Percentiles rank a stretch among this genome's conserved stretches.
These are phyloP conservation scores for Lasioglossum malachurum DNA, from an alignment of 2,888 invertebrate species.

Conservation along the genomic window DNA sequence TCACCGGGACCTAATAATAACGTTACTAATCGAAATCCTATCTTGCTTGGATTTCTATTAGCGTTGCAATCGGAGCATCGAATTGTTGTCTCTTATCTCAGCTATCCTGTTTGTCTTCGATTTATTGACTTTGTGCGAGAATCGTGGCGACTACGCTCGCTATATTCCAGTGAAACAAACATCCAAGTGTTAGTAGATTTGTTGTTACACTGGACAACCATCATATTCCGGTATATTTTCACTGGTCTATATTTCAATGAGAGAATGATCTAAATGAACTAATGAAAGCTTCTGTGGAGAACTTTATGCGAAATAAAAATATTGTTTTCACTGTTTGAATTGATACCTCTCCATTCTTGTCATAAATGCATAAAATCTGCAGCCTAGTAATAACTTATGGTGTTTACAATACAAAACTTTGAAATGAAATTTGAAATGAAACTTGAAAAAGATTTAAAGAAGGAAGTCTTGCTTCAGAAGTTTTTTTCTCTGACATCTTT, in stretches of 20 bases:
- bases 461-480: no score
- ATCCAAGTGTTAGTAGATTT: background rate
- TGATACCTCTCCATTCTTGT: no score
- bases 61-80: slow-evolving; percentile 3
- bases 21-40: slow-evolving; percentile 51
- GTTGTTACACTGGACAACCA: background rate
- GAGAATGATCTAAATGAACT: no score
- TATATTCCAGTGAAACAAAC: background rate
- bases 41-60: slow-evolving; percentile 52
- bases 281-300: no score
- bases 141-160: background rate
- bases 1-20: slow-evolving; percentile 48
- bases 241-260: background rate
- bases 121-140: background rate
- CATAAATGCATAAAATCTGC: no score
- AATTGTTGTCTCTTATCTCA: slow-evolving; percentile 23
- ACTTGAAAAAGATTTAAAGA: no score
- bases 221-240: background rate
- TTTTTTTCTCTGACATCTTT: no score
- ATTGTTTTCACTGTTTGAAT: no score
- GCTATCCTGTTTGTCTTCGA: background rate
- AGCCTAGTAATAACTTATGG: no score
- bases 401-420: no score
- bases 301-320: no score
- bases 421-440: no score